Evolutionary conservation across 2,113 vertebrate species (phyloP).

Genomic region (Brachypodius melanocephalos): DNA sequence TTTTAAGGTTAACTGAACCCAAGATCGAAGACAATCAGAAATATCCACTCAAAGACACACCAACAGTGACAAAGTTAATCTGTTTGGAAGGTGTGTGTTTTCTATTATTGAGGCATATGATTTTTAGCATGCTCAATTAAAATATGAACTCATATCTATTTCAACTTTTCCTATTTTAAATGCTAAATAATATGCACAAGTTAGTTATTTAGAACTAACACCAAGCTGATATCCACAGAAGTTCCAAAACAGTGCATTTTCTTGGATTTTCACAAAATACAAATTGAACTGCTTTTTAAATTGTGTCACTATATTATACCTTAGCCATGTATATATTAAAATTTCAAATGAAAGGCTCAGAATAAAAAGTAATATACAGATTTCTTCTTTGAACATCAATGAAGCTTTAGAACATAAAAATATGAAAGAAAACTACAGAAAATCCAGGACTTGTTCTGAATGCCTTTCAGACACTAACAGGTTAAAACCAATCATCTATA

Average conservation of each 20-base stretch:
- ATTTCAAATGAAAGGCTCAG: not conserved
- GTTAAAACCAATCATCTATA: not conserved
- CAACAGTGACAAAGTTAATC: not conserved
- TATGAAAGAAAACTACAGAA: rapidly evolving
- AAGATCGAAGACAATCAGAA: not conserved
- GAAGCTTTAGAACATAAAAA: not conserved
- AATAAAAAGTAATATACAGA: not conserved
- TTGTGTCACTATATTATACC: not conserved
- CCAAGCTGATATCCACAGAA: not conserved
- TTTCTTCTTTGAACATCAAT: not conserved
- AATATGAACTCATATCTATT: not conserved
- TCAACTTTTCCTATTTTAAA: not conserved
- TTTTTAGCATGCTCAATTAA: not conserved
- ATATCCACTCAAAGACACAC: not conserved
- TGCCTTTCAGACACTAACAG: not conserved
- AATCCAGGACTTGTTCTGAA: not conserved
- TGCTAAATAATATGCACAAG: not conserved
- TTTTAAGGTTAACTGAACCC: not conserved
- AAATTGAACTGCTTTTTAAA: not conserved
- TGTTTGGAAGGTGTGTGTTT: not conserved
- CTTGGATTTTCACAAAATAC: not conserved
- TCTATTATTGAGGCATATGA: not conserved
- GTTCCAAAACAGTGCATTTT: not conserved
- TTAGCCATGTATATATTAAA: not conserved
- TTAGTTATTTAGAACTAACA: not conserved